phyloP scores from a whole-genome alignment of 2,888 invertebrate species.

The Hypomecis punctinalis region DNA sequence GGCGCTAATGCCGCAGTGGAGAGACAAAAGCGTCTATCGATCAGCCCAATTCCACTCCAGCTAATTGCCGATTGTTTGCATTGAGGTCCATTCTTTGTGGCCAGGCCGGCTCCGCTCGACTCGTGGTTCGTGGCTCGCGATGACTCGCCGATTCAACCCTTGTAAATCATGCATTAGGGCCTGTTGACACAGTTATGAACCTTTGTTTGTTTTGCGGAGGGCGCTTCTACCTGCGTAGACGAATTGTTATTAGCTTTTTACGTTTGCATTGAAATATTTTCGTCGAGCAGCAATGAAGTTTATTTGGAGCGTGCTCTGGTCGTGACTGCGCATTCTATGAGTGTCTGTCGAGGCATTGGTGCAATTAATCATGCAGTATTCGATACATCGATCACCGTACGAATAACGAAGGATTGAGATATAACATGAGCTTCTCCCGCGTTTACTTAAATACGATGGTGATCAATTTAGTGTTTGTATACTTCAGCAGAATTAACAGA shows the following conservation, averaged over 20 bases:
- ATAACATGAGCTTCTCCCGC: not conserved
- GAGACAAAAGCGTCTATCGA: constrained; percentile 67
- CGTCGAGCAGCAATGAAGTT: constrained; percentile 10
- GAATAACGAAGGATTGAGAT: constrained; percentile 8
- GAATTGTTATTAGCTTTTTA: constrained; percentile 31
- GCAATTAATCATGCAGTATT: constrained; percentile 27
- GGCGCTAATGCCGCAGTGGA: constrained; percentile 56
- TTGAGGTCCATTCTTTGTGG: constrained; percentile 61
- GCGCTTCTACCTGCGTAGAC: constrained; percentile 27
- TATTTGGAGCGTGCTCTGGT: constrained; percentile 4
- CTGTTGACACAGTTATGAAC: constrained; percentile 50
- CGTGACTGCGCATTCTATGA: constrained; percentile 18
- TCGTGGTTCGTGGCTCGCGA: constrained; percentile 47
- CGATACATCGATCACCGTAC: constrained; percentile 15
- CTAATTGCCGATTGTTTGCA: constrained; percentile 76
- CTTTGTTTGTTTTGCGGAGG: constrained; percentile 41
- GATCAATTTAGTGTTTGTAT: not conserved
- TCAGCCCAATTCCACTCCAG: constrained; percentile 63
- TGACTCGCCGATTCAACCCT: constrained; percentile 58
- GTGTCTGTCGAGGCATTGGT: constrained; percentile 7
- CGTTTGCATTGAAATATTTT: constrained; percentile 23
- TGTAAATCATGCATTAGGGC: constrained; percentile 55
- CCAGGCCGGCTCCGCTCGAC: constrained; percentile 35
- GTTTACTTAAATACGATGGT: not conserved
- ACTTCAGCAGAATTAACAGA: no score